These are phyloP conservation scores for Lates japonicus DNA, from an alignment of 2,797 vertebrate genomes.

Conservation along the genomic window DNA sequence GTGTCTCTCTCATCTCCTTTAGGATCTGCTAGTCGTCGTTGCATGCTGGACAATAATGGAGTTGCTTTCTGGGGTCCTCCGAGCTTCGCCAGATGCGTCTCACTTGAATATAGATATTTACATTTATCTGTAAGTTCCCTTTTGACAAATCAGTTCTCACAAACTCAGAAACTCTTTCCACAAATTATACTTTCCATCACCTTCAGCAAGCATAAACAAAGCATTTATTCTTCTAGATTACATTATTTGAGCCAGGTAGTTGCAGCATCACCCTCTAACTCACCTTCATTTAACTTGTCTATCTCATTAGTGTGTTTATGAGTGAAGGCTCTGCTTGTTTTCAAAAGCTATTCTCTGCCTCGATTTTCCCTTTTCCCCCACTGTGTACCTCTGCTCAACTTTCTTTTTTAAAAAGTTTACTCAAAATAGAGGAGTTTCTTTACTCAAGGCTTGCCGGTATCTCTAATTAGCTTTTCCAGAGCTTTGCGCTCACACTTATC, in stretches of 20 bases:
- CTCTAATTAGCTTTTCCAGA: conserved; percentile 77
- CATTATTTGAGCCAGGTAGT: conserved; percentile 19
- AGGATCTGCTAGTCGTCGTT: conserved; percentile 99
- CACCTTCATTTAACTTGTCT: conserved; percentile 9
- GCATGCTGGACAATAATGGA: conserved; percentile 96
- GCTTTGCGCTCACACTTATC: conserved; percentile 69
- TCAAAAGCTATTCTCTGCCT: conserved; percentile 7
- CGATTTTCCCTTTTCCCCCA: not conserved
- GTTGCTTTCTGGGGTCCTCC: conserved; percentile 98
- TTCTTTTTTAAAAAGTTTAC: conserved; percentile 47
- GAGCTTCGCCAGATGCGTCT: conserved; percentile 99
- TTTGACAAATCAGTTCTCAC: not conserved
- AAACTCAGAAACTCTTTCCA: not conserved
- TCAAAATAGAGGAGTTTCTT: conserved; percentile 49
- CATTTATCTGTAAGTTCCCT: conserved; percentile 95
- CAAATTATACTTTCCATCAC: not conserved
- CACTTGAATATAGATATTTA: conserved; percentile 97
- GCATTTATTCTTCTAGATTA: not conserved
- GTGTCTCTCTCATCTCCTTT: conserved; percentile 12
- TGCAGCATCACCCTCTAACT: conserved; percentile 7
- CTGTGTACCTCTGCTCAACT: conserved; percentile 31
- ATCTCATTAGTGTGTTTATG: conserved; percentile 25
- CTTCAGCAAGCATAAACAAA: not conserved
- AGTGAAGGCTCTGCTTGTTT: not conserved
- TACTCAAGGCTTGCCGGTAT: conserved; percentile 47